Percentiles rank a stretch among this genome's conserved stretches.
Evolutionary conservation across 2,113 vertebrate species (phyloP).

Genomic region (Gobiocypris rarus): DNA sequence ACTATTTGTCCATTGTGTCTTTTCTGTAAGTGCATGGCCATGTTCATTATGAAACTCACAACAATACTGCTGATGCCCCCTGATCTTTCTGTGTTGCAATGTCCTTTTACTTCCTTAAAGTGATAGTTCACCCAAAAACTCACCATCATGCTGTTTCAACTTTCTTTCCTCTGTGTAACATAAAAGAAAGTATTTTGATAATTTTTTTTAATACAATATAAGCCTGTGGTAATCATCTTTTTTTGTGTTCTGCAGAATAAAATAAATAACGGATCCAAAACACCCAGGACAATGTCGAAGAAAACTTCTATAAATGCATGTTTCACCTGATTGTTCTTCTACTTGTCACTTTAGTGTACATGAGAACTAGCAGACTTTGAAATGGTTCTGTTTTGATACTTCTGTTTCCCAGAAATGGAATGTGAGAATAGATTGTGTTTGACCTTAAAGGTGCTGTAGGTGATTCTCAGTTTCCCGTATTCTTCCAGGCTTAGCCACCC

Average conservation of each 20-base stretch:
- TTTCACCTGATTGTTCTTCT: slow-evolving; percentile 6
- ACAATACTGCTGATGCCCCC: background rate
- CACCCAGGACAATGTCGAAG: background rate
- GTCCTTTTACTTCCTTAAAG: slow-evolving; percentile 1
- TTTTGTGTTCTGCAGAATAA: background rate
- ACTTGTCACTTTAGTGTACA: slow-evolving; percentile 19
- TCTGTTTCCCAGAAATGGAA: slow-evolving; percentile 24
- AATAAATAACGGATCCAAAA: background rate
- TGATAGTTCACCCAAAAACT: background rate
- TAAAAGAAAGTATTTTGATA: background rate
- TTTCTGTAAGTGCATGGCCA: background rate
- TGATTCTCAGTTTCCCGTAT: background rate
- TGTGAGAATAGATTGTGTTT: slow-evolving; percentile 42
- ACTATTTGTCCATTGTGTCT: background rate
- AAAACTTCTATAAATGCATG: background rate
- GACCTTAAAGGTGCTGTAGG: slow-evolving; percentile 36
- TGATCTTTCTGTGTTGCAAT: slow-evolving; percentile 30
- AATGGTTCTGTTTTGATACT: slow-evolving; percentile 33
- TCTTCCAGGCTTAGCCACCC: background rate
- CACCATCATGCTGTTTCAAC: background rate
- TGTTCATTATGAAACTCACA: background rate
- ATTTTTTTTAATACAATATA: background rate
- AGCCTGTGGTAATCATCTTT: background rate
- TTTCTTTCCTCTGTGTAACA: background rate
- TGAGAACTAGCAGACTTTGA: slow-evolving; percentile 28